phyloP scores from a whole-genome alignment of 2,888 invertebrate genomes.

The Dolomedes plantarius region DNA sequence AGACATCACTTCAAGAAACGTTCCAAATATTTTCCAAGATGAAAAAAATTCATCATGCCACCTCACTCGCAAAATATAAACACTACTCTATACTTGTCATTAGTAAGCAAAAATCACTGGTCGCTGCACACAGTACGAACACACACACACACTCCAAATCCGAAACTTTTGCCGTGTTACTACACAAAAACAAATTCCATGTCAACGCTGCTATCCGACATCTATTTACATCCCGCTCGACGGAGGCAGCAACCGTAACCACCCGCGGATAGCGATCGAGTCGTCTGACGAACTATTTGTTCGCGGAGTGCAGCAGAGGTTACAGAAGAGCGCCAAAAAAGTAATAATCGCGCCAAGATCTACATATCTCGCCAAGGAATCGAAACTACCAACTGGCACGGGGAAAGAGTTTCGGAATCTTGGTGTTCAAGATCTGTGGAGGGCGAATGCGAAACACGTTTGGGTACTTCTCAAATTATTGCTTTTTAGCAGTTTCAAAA shows the following conservation, averaged over 20 bases:
- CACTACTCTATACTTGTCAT: too few species aligned
- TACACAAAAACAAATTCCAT: background rate
- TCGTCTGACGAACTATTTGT: background rate
- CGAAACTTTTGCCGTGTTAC: background rate
- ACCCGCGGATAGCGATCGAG: background rate
- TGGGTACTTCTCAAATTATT: too few species aligned
- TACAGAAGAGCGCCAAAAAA: background rate
- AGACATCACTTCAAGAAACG: too few species aligned
- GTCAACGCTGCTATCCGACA: background rate
- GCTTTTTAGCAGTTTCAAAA: too few species aligned
- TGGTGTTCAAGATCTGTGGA: background rate
- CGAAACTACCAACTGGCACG: background rate
- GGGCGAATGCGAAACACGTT: background rate
- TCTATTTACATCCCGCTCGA: background rate
- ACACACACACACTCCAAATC: background rate
- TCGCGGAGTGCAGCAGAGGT: background rate
- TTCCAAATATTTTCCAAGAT: too few species aligned
- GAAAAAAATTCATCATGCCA: too few species aligned
- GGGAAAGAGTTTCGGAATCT: background rate
- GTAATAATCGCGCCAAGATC: background rate
- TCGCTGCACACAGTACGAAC: too few species aligned
- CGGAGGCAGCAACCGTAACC: background rate
- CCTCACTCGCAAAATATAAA: too few species aligned
- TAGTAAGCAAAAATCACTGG: too few species aligned
- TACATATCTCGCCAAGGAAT: slow-evolving; percentile 1